A percentile compares a stretch with the other conserved stretches of the same genome.
Conservation (phyloP, 1,140 invertebrate genomes). For the Aporrectodea caliginosa region DNA sequence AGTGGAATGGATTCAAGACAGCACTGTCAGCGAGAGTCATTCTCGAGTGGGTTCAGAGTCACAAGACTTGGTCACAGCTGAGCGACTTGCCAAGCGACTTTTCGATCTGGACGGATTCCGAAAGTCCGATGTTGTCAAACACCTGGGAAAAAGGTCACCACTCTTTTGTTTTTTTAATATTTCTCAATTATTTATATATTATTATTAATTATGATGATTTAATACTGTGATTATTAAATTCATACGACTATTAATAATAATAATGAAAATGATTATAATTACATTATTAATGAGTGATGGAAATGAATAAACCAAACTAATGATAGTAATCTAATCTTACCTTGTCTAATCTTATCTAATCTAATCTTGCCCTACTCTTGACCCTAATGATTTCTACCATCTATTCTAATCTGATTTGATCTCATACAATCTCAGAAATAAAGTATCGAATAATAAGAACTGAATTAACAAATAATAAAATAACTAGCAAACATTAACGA, state of each 20-base stretch:
- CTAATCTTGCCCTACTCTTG: too few relatives aligned
- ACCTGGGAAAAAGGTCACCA: constrained; percentile 90
- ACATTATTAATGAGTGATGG: background rate
- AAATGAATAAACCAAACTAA: background rate
- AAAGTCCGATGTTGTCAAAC: constrained; percentile 90
- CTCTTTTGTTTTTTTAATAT: background rate
- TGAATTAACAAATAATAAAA: background rate
- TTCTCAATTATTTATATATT: background rate
- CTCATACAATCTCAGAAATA: too few relatives aligned
- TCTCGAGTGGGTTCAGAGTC: background rate
- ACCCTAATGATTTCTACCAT: too few relatives aligned
- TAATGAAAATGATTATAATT: background rate
- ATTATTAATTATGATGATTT: background rate
- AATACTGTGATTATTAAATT: background rate
- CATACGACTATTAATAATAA: background rate
- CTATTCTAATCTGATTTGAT: too few relatives aligned
- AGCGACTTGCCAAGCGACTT: constrained; percentile 80
- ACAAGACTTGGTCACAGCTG: constrained; percentile 69
- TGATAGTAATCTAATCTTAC: background rate
- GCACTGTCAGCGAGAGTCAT: background rate
- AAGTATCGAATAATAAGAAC: background rate
- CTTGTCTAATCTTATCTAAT: too few relatives aligned
- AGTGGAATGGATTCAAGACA: background rate
- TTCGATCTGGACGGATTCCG: constrained; percentile 75
- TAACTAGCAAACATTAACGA: background rate